phyloP scores from a whole-genome alignment of 30 jellyfish, hydroid and myxozoan species.

The Chrysaora quinquecirrha region DNA sequence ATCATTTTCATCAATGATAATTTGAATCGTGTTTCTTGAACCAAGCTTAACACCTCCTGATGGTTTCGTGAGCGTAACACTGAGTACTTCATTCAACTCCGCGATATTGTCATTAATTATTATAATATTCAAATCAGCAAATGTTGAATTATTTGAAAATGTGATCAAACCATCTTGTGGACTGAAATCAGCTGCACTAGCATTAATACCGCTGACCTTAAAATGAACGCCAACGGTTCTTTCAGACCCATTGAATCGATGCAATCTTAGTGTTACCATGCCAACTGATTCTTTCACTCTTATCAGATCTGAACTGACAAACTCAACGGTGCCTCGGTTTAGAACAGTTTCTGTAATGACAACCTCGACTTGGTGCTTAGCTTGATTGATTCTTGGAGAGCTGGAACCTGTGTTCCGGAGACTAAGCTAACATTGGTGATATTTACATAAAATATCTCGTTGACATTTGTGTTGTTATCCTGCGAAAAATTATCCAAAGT shows the following conservation, averaged over 20 bases:
- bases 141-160: slow-evolving; percentile 53
- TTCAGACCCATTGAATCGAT: slow-evolving; percentile 76
- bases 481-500: background rate
- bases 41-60: slow-evolving; percentile 93
- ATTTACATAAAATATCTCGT: slow-evolving; percentile 81
- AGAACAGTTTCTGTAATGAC: slow-evolving; percentile 83
- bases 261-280: slow-evolving; percentile 18
- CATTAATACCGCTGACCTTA: slow-evolving; percentile 33
- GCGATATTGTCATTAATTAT: slow-evolving; percentile 78
- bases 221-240: slow-evolving; percentile 90
- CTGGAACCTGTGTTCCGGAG: slow-evolving; percentile 53
- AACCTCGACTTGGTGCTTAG: slow-evolving; percentile 64
- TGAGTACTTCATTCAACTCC: slow-evolving; percentile 74
- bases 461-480: slow-evolving; percentile 75
- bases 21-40: slow-evolving; percentile 5
- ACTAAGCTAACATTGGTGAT: slow-evolving; percentile 68
- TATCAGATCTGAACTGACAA: slow-evolving; percentile 23
- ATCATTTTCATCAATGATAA: slow-evolving; percentile 72
- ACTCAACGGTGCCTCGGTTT: slow-evolving; percentile 72
- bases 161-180: slow-evolving; percentile 77
- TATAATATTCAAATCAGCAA: slow-evolving; percentile 15
- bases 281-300: slow-evolving; percentile 77
- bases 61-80: slow-evolving; percentile 78
- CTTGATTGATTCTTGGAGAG: slow-evolving; percentile 60
- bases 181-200: slow-evolving; percentile 56